These are phyloP conservation scores for Ephydatia muelleri DNA, from an alignment of 37 sponge, comb jelly and placozoan genomes.

Conservation along the genomic window DNA sequence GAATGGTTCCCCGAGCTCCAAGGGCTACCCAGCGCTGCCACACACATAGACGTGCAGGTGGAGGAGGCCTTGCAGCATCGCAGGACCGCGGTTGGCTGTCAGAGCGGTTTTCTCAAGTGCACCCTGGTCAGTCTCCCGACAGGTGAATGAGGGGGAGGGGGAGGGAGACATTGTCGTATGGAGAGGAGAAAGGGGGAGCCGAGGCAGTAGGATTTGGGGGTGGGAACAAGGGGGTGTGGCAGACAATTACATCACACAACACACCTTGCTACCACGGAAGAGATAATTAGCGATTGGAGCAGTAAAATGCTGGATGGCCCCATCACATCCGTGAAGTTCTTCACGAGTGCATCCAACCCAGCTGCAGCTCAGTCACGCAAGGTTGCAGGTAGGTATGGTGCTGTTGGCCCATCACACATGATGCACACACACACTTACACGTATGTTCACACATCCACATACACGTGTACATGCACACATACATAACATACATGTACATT, in stretches of 20 bases:
- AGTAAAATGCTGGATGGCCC: slow-evolving; percentile 61
- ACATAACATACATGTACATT: background rate
- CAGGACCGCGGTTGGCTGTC: slow-evolving; percentile 65
- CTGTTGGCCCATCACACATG: background rate
- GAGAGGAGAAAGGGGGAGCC: background rate
- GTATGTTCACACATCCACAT: background rate
- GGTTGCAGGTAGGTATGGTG: background rate
- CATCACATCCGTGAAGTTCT: slow-evolving; percentile 65
- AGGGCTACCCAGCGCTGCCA: slow-evolving; percentile 58
- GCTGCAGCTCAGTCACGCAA: background rate
- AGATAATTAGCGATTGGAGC: slow-evolving; percentile 7
- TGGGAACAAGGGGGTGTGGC: background rate
- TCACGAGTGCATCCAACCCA: slow-evolving; percentile 20
- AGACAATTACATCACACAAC: background rate
- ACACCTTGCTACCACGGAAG: background rate
- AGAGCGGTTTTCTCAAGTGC: slow-evolving; percentile 46
- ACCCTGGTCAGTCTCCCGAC: slow-evolving; percentile 30
- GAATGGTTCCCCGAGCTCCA: slow-evolving; percentile 64
- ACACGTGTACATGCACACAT: background rate
- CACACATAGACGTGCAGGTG: slow-evolving; percentile 50
- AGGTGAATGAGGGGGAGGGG: background rate
- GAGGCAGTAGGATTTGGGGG: background rate
- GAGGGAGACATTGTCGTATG: background rate
- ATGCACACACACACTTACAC: background rate
- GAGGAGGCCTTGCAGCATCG: slow-evolving; percentile 15